Base-by-base conservation (phyloP, 2,113 vertebrate species). In the rat (Rattus norvegicus) region DNA sequence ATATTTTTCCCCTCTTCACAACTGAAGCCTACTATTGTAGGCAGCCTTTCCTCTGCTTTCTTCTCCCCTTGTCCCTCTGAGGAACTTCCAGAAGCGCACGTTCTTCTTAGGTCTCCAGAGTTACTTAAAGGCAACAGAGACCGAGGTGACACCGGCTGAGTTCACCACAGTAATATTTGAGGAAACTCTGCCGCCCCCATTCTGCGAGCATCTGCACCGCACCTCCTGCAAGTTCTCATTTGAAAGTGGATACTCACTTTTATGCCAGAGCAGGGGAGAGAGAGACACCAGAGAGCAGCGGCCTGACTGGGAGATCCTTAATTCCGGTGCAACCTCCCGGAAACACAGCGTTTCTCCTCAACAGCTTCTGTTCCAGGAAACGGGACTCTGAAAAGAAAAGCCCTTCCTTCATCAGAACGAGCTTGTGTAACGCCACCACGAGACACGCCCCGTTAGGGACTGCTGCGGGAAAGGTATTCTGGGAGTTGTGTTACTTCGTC, bases 291-390 rank as follows among this genome's bases (percentile, higher is more conserved):
- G 30, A 52, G 83, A 61, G 2, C 65, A 70, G 95, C 24, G 30
- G 47, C 77, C 22, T 88, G 87, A 90, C 88, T 56, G 12, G n/a
- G 28, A 83, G 36, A 88, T 49, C 26, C 36, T 85, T 72, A 7
- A 91, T 88, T 97, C 28, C n/a, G 11, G 81, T 5, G 49, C 39
- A 24, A 3, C 4, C 7, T 61, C 59, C 65, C 11, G 59, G 86
- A 94, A 92, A 87, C 33, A 30, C 28, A 65, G 65, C 26, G 76
- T 86, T 96, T 97, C 93, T 93, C 77, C 59, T 72, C 96, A 94
- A 90, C 47, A 30, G 93, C 65, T 20, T 77, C 24, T 1, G 92
- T 96, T 96, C 90, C 97, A 96, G 98, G 97, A 97, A 97, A 95
- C 56, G 83, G 70, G 30, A 91, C 20, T 56, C 10, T 54, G 47